Base-by-base conservation (phyloP, 1,140 invertebrate species). In the Anastatus disparis region DNA sequence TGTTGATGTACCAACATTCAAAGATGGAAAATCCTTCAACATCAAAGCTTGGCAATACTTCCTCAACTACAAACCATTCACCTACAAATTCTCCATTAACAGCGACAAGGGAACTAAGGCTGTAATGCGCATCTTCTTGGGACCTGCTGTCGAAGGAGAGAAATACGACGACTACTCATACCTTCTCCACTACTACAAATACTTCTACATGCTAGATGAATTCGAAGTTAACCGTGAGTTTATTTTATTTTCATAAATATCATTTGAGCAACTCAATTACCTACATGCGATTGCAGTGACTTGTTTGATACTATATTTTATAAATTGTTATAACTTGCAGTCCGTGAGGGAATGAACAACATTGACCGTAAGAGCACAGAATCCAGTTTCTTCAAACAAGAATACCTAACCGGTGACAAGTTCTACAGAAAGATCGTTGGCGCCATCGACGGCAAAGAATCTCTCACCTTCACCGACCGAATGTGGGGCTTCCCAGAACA, bases 121-220 rank as follows among this genome's bases (percentile, higher is more conserved):
- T 2, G 80, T 87, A 31, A 81, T 93, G 24, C 89, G 90, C 50
- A 80, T 92, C 24, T 93, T 91, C 86, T 75, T 93, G 42, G 92
- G 90, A 56, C 92, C 7, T 91, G 91, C 79, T 89, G 89, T 72
- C 88, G 84, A 87, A 29, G 56, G 76, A 2, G 74, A 88, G 2
- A 74, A 86, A 20, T 78, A 88, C 15, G 77, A 80, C 50, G 87
- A 86, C 74, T 86, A 86, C 70, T 79, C 86, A 68, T 89, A 90
- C 77, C 92, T 92, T 75, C 62, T 75, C 12, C 77, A 79, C n/a
- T 79, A 81, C 63, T 82, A 86, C 74, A 74, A 81, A 73, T 81
- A 83, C 59, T 85, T 85, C 74, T 80, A 86, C 59, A 78, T 86
- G 73, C 66, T 87, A 15, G 87, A 88, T 76, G 75, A 80, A 42